Base-by-base conservation (phyloP, 2,888 invertebrate species). In the Leistus spinibarbis region DNA sequence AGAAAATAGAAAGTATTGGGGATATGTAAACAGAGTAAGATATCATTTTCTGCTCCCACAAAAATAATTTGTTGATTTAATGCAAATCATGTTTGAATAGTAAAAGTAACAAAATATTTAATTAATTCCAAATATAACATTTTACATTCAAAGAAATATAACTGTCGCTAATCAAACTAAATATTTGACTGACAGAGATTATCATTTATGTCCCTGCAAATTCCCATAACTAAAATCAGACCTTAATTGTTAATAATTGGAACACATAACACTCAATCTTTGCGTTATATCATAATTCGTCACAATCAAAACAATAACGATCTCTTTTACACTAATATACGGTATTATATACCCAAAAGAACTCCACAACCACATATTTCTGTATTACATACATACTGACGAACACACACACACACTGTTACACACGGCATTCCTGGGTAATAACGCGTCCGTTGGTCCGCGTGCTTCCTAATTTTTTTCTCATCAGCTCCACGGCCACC, bases 381-480 rank as follows among this genome's bases (percentile, higher is more conserved):
- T 40, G 40, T 40, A 13, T 40, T 40, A 40, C 40, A 40, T 40
- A 40, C 5, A 40, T 40, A 24, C 24, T 24, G 3, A 40, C 40
- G 10, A 1, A 40, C 40, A 40, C 40, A 40, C 40, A 40, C 40
- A 40, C 40, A 40, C 40, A 40, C 40, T 60, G 22, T 1, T 63
- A 67, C 56, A 17, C 60, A 60, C 67, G 54, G 80, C 81, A 83
- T 83, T 83, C 82, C 80, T 78, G 65, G 69, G 77, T 83, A 83
- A 83, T 83, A 77, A 80, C 79, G 79, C 80, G 80, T 73, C 62
- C 73, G 73, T 60, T 60, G 73, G 67, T 72, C 80, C 79, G 78
- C 77, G 80, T 79, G 80, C 80, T 81, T 80, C 81, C 82, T 82
- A 81, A 82, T 83, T 83, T 82, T 81, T 81, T 82, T 83, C 82